phyloP scores from a whole-genome alignment of 1,140 invertebrate species.

The Oreohelix idahoensis region DNA sequence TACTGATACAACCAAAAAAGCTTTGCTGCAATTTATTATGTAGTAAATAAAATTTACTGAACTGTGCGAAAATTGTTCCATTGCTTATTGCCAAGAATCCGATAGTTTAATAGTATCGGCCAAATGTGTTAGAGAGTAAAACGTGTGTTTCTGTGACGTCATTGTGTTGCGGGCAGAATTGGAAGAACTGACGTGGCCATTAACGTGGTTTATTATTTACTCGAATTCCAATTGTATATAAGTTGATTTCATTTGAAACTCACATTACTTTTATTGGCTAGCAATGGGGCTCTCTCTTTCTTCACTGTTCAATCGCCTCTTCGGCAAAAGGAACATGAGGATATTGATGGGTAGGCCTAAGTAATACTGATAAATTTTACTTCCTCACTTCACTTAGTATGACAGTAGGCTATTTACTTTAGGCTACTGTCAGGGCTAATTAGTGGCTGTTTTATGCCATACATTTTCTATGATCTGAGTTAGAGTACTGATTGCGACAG shows the following conservation, averaged over 20 bases:
- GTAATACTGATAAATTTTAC: no score
- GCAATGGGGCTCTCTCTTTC: slow-evolving; percentile 96
- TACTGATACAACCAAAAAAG: no score
- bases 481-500: no score
- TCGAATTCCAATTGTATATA: slow-evolving; percentile 14
- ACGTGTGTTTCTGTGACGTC: slow-evolving; percentile 32
- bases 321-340: slow-evolving; percentile 98
- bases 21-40: no score
- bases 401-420: no score
- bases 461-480: no score
- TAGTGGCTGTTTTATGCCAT: no score
- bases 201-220: not conserved
- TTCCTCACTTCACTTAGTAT: no score
- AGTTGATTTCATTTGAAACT: not conserved
- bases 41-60: no score
- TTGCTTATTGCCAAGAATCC: not conserved
- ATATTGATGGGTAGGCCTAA: slow-evolving; percentile 91
- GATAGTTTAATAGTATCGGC: not conserved
- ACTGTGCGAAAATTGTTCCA: not conserved
- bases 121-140: slow-evolving; percentile 5
- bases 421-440: no score
- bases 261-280: not conserved
- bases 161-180: slow-evolving; percentile 41
- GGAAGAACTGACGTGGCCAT: slow-evolving; percentile 69
- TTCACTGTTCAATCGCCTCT: slow-evolving; percentile 91